A percentile compares a stretch with the other conserved stretches of the same genome.
These are phyloP conservation scores for Triplophysa siluroides DNA, from an alignment of 2,113 vertebrate genomes.

Conservation along the genomic window DNA sequence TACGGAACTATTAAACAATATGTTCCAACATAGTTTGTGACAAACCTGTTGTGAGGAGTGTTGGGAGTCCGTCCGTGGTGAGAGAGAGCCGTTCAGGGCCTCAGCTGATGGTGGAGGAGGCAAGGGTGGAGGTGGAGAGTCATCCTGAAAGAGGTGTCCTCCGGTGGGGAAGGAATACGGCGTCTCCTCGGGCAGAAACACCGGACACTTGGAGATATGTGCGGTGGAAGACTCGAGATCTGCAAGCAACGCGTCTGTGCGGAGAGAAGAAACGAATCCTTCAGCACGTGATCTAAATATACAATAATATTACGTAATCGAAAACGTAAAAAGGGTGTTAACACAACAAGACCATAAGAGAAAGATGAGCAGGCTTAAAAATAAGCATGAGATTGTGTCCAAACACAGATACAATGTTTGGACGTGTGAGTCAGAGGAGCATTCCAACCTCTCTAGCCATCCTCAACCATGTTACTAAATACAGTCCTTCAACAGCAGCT, in stretches of 20 bases:
- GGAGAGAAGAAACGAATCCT: background rate
- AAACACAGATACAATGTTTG: slow-evolving; percentile 58
- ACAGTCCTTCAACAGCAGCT: slow-evolving; percentile 53
- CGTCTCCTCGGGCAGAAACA: slow-evolving; percentile 89
- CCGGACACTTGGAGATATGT: slow-evolving; percentile 91
- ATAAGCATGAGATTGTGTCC: slow-evolving; percentile 28
- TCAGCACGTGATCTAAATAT: background rate
- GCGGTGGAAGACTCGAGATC: slow-evolving; percentile 97
- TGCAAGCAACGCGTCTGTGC: slow-evolving; percentile 88
- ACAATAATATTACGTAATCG: too few species aligned
- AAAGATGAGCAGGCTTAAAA: slow-evolving; percentile 16
- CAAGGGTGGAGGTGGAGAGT: slow-evolving; percentile 81
- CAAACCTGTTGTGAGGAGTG: slow-evolving; percentile 84
- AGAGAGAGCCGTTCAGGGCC: slow-evolving; percentile 87
- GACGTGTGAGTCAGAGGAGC: slow-evolving; percentile 38
- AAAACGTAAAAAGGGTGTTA: too few species aligned
- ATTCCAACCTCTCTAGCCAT: slow-evolving; percentile 50
- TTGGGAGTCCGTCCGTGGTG: slow-evolving; percentile 79
- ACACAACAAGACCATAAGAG: background rate
- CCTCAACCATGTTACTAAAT: slow-evolving; percentile 39
- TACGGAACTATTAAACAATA: background rate
- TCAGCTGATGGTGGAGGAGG: slow-evolving; percentile 86
- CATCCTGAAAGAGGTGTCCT: slow-evolving; percentile 87
- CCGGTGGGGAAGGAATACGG: slow-evolving; percentile 92
- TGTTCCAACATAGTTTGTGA: background rate